phyloP scores from a whole-genome alignment of 2,113 vertebrate genomes.

The Mesoclemmys tuberculata region DNA sequence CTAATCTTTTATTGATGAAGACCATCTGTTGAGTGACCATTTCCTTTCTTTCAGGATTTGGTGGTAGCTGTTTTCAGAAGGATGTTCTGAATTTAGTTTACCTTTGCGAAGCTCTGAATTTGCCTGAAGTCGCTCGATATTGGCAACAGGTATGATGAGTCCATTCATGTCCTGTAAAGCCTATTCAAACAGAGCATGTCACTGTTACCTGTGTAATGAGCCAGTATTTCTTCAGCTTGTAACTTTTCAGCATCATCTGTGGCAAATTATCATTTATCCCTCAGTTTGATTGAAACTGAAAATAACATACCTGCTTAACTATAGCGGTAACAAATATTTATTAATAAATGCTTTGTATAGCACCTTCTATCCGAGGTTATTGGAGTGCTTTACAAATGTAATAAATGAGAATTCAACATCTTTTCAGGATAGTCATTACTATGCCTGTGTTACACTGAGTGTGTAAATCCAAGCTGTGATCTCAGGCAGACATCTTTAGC shows the following conservation, averaged over 20 bases:
- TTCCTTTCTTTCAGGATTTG: slow-evolving; percentile 86
- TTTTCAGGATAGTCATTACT: not conserved
- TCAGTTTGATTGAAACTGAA: not conserved
- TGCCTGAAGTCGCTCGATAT: slow-evolving; percentile 96
- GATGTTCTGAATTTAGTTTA: slow-evolving; percentile 98
- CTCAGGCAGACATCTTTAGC: not conserved
- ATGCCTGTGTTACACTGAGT: not conserved
- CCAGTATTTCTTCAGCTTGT: not conserved
- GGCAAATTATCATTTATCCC: not conserved
- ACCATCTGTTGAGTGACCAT: not conserved
- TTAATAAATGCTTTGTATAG: not conserved
- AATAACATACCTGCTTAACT: not conserved
- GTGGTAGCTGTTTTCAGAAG: slow-evolving; percentile 99
- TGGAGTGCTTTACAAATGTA: not conserved
- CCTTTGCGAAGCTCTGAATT: slow-evolving; percentile 95
- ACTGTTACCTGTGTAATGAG: not conserved
- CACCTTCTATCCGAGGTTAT: not conserved
- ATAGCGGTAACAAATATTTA: not conserved
- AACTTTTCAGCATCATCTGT: not conserved
- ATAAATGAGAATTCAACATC: not conserved
- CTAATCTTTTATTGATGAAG: not conserved
- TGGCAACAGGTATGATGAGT: slow-evolving; percentile 92
- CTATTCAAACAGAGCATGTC: not conserved
- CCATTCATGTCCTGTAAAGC: not conserved
- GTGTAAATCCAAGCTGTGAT: not conserved